These are phyloP conservation scores for Dusona sp. DNA, from an alignment of 2,888 invertebrate genomes.

Conservation along the genomic window DNA sequence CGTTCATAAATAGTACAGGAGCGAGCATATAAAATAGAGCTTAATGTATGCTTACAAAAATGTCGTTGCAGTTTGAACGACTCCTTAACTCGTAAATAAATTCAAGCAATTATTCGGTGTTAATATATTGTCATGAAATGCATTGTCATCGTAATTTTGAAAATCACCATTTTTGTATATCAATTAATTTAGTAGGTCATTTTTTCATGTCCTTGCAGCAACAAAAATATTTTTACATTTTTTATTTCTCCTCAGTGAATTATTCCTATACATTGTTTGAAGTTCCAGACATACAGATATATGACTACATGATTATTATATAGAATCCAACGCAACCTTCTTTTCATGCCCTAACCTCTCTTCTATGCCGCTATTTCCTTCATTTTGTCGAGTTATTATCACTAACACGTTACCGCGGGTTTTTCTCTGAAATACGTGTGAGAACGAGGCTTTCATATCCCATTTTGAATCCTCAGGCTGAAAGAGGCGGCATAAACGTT, in stretches of 20 bases:
- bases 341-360: neutral
- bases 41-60: neutral
- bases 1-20: neutral
- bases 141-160: neutral
- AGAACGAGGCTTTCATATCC: constrained; percentile 53
- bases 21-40: neutral
- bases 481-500: constrained; percentile 87
- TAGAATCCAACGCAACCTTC: neutral
- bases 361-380: neutral
- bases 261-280: neutral
- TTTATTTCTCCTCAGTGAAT: neutral
- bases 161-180: neutral
- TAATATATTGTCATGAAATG: neutral
- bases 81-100: neutral
- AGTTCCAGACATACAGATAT: neutral
- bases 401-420: constrained; percentile 26
- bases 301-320: neutral
- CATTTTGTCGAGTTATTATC: constrained; percentile 51
- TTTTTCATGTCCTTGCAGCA: neutral
- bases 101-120: neutral
- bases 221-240: neutral
- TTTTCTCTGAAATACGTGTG: constrained; percentile 15
- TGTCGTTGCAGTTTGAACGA: neutral
- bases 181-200: neutral
- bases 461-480: constrained; percentile 80